Percentiles rank a stretch among this genome's conserved stretches.
These are phyloP conservation scores for Mayetiola destructor DNA, from an alignment of 2,888 invertebrate species.

Conservation along the genomic window DNA sequence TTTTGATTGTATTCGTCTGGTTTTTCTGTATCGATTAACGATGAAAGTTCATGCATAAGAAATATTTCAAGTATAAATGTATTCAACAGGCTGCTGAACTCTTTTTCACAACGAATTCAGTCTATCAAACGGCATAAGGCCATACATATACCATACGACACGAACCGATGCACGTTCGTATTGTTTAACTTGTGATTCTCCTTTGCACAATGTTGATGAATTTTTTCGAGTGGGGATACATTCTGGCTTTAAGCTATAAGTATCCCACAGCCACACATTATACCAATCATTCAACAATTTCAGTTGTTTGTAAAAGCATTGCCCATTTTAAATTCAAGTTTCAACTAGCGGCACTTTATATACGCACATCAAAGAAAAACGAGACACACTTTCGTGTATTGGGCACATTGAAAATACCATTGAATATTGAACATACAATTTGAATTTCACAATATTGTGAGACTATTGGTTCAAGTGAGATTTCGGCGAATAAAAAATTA, in stretches of 20 bases:
- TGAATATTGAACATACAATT: not conserved
- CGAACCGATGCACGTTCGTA: not conserved
- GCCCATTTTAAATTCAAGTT: not conserved
- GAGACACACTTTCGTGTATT: not conserved
- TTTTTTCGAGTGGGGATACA: not conserved
- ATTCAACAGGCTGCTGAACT: not conserved
- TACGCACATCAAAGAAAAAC: not conserved
- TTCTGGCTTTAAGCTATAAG: not conserved
- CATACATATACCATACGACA: not conserved
- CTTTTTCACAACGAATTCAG: no score
- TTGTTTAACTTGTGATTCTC: not conserved
- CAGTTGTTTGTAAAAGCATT: not conserved
- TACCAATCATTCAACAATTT: not conserved
- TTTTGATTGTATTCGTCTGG: no score
- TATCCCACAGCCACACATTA: no score
- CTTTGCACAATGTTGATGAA: not conserved
- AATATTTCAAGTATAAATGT: not conserved
- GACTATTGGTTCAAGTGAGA: not conserved
- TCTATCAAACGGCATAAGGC: not conserved
- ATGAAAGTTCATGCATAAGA: not conserved
- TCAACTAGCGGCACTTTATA: not conserved
- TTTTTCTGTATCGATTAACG: not conserved
- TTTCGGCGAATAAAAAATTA: not conserved
- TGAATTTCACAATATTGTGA: constrained; percentile 10
- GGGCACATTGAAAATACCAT: no score